These are phyloP conservation scores for Cynopterus brachyotis DNA, from an alignment of 2,113 vertebrate genomes.

Conservation along the genomic window DNA sequence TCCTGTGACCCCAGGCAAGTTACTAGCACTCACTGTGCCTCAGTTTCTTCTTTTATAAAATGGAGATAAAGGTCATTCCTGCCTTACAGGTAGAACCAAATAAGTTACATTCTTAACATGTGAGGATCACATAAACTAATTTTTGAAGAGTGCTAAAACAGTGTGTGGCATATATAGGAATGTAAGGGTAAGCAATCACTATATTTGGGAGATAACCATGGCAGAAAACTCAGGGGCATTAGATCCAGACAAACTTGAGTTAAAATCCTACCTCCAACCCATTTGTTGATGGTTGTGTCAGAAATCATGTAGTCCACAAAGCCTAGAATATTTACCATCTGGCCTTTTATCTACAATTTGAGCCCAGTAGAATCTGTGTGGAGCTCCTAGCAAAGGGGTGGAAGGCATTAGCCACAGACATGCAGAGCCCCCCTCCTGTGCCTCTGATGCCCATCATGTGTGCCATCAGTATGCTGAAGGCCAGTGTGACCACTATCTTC, in stretches of 20 bases:
- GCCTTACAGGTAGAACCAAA: neutral
- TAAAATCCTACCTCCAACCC: neutral
- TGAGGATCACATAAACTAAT: neutral
- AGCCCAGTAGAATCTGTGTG: neutral
- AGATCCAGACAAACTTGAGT: neutral
- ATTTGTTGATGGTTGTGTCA: neutral
- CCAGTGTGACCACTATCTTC: accelerated
- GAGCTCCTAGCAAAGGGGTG: neutral
- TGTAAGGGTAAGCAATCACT: neutral
- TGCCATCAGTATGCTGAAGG: accelerated
- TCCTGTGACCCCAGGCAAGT: neutral
- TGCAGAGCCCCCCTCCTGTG: neutral
- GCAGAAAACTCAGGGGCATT: neutral
- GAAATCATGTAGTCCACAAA: neutral
- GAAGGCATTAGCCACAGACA: neutral
- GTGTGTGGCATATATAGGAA: neutral
- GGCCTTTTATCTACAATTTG: too few relatives aligned
- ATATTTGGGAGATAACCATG: too few relatives aligned
- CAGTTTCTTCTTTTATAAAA: neutral
- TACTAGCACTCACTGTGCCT: neutral
- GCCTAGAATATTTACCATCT: too few relatives aligned
- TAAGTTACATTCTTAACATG: neutral
- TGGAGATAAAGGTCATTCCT: neutral
- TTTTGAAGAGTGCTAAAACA: neutral
- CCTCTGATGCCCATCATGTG: too few relatives aligned